These are phyloP conservation scores for Cisticola juncidis DNA, from an alignment of 2,113 vertebrate genomes.

Conservation along the genomic window DNA sequence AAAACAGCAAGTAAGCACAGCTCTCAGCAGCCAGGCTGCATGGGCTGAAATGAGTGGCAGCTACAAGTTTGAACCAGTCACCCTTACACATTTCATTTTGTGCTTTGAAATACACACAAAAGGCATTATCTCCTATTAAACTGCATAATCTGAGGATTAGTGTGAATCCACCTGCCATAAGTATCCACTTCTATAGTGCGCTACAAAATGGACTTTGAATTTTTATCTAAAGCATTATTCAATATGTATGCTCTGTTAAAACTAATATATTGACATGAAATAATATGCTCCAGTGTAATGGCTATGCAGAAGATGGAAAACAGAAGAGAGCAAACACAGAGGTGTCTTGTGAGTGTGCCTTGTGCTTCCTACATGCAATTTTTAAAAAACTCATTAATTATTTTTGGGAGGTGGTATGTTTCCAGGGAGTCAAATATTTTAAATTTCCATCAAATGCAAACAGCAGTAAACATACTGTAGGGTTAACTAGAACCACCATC, in stretches of 20 bases:
- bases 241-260: not conserved
- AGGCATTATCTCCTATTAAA: not conserved
- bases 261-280: not conserved
- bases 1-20: conserved; percentile 63
- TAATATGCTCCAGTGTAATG: not conserved
- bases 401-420: not conserved
- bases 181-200: not conserved
- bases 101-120: not conserved
- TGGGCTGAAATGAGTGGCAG: conserved; percentile 53
- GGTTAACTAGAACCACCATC: not conserved
- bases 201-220: not conserved
- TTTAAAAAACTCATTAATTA: not conserved
- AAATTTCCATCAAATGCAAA: not conserved
- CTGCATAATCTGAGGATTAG: not conserved
- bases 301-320: not conserved
- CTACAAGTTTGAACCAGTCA: not conserved
- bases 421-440: not conserved
- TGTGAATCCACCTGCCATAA: not conserved
- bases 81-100: not conserved
- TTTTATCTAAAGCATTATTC: not conserved
- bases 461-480: not conserved
- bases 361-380: not conserved
- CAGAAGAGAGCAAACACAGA: not conserved
- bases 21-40: conserved; percentile 56
- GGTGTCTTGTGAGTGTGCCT: not conserved